Base-by-base conservation (phyloP, 2,888 invertebrate species). In the Agrilus mali region DNA sequence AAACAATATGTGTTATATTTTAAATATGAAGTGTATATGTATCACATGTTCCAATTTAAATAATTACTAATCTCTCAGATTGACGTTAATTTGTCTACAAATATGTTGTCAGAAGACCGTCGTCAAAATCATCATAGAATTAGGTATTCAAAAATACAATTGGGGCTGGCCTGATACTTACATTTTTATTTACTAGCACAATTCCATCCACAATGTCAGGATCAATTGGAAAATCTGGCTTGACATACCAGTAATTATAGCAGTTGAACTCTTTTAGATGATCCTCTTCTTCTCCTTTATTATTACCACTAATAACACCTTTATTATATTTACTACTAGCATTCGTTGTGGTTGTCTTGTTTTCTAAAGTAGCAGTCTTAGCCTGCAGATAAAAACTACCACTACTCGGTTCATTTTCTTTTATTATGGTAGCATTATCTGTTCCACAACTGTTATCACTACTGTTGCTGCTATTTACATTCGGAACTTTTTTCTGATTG, bases 191-290 rank as follows among this genome's bases (percentile, higher is more conserved):
- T 20, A 37, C 36, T 22, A 10, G 7, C 14, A 43, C 31, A 17
- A 57, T 58, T 14, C 58, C 60, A 45, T 64, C 54, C 43, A 68
- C 59, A 40, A 71, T 59, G 47, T 61, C 60, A 38, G 63, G 60
- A 59, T 73, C 71, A 47, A 27, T 10, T 12, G 70, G 68, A 54
- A 68, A 59, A 42, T 70, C 70, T 10, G 73, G 73, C 51, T 67
- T 66, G 55, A 73, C 67, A 53, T 73, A 70, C 65, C 74, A 75
- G 63, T 71, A 75, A 55, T 72, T 70, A 59, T 72, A 71, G 38
- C 70, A 66, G 63, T 73, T 74, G 57, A 66, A 75, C 52, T 68
- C 63, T 47, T 66, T 65, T 48, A 66, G 61, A 53, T 67, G 58
- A 53, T 63, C 62, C 42, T 60, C 57, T 45, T 48, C 48, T 41